Conservation (phyloP, 1,140 invertebrate genomes). For the Scaptomyza hsui region DNA sequence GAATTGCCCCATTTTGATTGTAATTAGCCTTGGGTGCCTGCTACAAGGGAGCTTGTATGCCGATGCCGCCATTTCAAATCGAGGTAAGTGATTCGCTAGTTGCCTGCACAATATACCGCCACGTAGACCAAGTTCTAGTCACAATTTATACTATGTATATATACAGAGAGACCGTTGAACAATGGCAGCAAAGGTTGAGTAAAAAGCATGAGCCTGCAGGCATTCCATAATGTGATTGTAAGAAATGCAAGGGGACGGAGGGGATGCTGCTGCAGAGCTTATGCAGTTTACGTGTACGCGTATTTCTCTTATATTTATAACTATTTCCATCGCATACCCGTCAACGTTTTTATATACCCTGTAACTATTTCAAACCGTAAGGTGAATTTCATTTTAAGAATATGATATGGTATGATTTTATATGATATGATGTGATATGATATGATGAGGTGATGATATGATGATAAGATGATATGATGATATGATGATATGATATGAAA, state of each 20-base stretch:
- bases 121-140: slow-evolving; percentile 33
- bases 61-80: slow-evolving; percentile 82
- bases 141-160: slow-evolving; percentile 20
- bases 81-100: slow-evolving; percentile 78
- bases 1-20: slow-evolving; percentile 83
- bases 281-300: slow-evolving; percentile 41
- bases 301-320: slow-evolving; percentile 49
- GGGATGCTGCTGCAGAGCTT: slow-evolving; percentile 10
- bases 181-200: slow-evolving; percentile 13
- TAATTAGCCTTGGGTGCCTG: slow-evolving; percentile 82
- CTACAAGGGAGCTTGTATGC: slow-evolving; percentile 62
- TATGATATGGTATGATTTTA: no score
- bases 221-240: slow-evolving; percentile 1
- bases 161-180: slow-evolving; percentile 16
- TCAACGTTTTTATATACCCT: slow-evolving; percentile 32
- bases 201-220: slow-evolving; percentile 12
- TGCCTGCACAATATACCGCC: neutral
- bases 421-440: no score
- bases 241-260: slow-evolving; percentile 1
- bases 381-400: no score
- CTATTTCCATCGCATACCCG: slow-evolving; percentile 35
- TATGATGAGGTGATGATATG: no score
- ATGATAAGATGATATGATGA: no score
- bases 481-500: no score
- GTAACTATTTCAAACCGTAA: neutral